Conservation (phyloP, 2,888 invertebrate genomes). For the Cyclophora punctaria region DNA sequence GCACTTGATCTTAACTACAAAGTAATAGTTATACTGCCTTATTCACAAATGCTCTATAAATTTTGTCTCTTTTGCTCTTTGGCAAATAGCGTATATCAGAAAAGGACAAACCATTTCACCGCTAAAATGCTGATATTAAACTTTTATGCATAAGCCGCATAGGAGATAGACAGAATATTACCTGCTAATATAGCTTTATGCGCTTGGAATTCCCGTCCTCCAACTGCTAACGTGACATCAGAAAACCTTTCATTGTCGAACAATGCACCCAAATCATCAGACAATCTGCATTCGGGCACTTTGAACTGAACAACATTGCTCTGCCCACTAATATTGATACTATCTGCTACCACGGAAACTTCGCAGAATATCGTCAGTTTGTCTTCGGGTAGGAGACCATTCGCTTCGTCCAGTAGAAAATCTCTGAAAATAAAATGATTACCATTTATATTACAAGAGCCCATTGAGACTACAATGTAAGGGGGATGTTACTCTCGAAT, state of each 20-base stretch:
- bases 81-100: no score
- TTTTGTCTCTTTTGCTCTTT: no score
- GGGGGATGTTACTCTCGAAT: no score
- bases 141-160: no score
- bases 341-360: constrained; percentile 97
- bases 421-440: constrained; percentile 78
- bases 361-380: constrained; percentile 99
- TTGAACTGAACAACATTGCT: constrained; percentile 98
- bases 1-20: no score
- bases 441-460: neutral
- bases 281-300: constrained; percentile 93
- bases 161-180: constrained; percentile 28
- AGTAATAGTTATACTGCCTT: no score
- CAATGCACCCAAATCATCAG: constrained; percentile 95
- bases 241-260: constrained; percentile 98
- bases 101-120: no score
- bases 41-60: no score
- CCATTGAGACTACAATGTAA: no score
- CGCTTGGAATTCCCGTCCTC: constrained; percentile 92
- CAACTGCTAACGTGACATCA: constrained; percentile 96
- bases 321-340: constrained; percentile 99
- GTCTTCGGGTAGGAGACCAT: constrained; percentile 98
- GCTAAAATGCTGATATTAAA: no score
- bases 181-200: constrained; percentile 98
- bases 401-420: constrained; percentile 98